Evolutionary conservation across 2,888 invertebrate species (phyloP).

Genomic region (Leptarthrus brevirostris): DNA sequence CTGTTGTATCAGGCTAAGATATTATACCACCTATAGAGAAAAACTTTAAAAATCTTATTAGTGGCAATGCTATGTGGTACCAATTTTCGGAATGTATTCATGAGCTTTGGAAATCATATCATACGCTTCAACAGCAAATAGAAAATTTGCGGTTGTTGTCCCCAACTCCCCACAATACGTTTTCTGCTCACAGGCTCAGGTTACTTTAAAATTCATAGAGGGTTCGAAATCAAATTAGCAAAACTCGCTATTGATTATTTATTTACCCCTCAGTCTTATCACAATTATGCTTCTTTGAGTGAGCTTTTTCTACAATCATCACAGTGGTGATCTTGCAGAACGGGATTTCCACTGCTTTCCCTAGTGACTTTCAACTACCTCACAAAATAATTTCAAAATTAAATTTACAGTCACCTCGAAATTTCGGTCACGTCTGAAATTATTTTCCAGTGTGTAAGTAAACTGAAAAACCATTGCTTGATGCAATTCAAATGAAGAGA

Average conservation of each 20-base stretch:
- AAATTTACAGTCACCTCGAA: constrained; percentile 20
- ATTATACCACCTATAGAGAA: too few relatives aligned
- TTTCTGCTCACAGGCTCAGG: too few relatives aligned
- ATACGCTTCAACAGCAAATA: too few relatives aligned
- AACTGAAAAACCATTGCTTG: constrained; percentile 43
- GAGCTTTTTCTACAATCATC: not conserved
- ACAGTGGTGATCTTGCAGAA: not conserved
- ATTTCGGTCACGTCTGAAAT: constrained; percentile 38
- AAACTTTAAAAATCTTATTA: too few relatives aligned
- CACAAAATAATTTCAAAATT: not conserved
- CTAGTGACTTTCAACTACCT: not conserved
- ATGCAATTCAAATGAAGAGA: constrained; percentile 39
- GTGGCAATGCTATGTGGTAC: too few relatives aligned
- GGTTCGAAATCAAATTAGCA: too few relatives aligned
- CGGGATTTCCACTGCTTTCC: not conserved
- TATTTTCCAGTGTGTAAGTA: constrained; percentile 44
- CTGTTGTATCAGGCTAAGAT: too few relatives aligned
- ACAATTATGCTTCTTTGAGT: constrained; percentile 2
- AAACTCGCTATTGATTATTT: constrained; percentile 24
- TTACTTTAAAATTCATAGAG: too few relatives aligned
- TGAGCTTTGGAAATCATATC: too few relatives aligned
- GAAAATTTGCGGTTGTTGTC: too few relatives aligned
- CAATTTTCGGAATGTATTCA: too few relatives aligned
- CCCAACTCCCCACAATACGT: too few relatives aligned
- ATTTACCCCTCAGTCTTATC: constrained; percentile 1